Conservation (phyloP, 2,888 invertebrate species). For the Lasioglossum figueresi region DNA sequence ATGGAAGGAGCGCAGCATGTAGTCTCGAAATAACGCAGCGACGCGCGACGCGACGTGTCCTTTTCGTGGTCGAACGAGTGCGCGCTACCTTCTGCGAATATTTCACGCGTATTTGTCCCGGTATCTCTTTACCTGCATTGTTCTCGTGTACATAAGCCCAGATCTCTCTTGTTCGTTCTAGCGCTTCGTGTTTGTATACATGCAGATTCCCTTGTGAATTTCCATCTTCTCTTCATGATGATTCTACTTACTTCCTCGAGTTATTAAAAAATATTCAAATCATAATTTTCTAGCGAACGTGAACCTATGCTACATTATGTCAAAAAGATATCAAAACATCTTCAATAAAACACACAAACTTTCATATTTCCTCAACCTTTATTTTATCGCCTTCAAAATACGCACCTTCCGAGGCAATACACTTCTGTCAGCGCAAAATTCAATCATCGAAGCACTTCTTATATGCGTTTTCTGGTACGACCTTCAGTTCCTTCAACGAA, state of each 20-base stretch:
- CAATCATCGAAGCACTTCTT: too few relatives aligned
- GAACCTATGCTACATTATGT: background rate
- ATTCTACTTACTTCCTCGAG: background rate
- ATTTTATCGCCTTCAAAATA: too few relatives aligned
- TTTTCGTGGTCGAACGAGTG: constrained; percentile 21
- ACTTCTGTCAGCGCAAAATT: too few relatives aligned
- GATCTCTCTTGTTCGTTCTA: constrained; percentile 15
- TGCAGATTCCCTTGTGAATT: background rate
- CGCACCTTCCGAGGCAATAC: too few relatives aligned
- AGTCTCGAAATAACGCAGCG: constrained; percentile 18
- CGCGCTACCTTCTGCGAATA: constrained; percentile 24
- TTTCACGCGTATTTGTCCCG: constrained; percentile 36
- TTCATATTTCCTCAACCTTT: too few relatives aligned
- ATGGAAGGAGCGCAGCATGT: background rate
- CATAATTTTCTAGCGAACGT: background rate
- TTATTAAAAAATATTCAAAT: background rate
- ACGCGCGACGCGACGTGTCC: constrained; percentile 7
- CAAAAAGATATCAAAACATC: too few relatives aligned
- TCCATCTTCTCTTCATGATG: background rate
- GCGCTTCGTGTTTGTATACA: background rate
- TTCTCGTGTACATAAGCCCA: constrained; percentile 3
- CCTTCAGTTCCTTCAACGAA: too few relatives aligned
- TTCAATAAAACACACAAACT: too few relatives aligned
- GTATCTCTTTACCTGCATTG: constrained; percentile 27
- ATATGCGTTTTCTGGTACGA: too few relatives aligned